Evolutionary conservation across 1,140 invertebrate genomes (phyloP), one percentile per base, ranked within the genome.

Genomic region (Hycleus cichorii): DNA sequence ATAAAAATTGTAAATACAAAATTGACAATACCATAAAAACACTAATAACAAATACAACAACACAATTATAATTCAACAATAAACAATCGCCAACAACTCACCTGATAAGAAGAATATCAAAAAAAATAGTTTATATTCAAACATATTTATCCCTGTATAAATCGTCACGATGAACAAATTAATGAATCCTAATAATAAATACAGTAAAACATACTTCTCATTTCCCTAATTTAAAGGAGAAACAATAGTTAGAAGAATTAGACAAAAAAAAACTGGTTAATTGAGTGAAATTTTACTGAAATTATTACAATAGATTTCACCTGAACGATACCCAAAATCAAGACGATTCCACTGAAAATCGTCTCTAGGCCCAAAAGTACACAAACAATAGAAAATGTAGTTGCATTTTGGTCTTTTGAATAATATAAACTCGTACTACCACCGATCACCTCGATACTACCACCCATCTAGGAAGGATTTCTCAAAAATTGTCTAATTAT

Each of bases 1-100:
- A 38, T 62, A 64, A 42, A 62, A 64, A n/a, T 57, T 50, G 11
- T 56, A 56, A 47, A 64, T 59, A 39, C 47, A 58, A 4, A 47
- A 48, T 10, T 61, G 57, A 11, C 60, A 52, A 47, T 58, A 57
- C 54, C 63, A 64, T 42, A 64, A 39, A 2, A 57, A 46, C 5
- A 58, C 63, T 64, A 60, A 32, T 32, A 53, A n/a, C 5, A 18
- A 48, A 48, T 18, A 0, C 4, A 32, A 32, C 7, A 32, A 32
- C 32, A 32, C 32, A 18, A 47, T 9, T 32, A 18, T 12, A 4
- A 24, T n/a, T 8, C 39, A 5, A 40, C 11, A 43, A 18, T 10
- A 42, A 47, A 18, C 11, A 38, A 39, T 10, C 25, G 8, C 18
- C 1, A 18, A 18, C 2, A 47, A 52, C 45, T 50, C 40, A 59